A percentile compares a stretch with the other conserved stretches of the same genome.
phyloP scores from a whole-genome alignment of 2,113 vertebrate genomes.

The Lepidothrix coronata region DNA sequence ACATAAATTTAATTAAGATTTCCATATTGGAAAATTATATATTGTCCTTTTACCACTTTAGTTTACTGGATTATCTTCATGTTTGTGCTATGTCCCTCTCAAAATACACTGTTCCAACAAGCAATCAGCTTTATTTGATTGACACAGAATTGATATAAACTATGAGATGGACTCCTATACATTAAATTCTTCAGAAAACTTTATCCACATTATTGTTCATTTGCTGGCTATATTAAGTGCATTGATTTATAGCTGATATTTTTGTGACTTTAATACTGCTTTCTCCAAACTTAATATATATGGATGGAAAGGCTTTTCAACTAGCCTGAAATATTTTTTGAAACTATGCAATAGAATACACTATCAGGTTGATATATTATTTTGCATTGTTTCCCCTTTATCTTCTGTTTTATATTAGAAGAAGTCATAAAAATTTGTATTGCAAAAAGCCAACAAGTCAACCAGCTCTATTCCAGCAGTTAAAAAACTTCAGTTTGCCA shows the following conservation, averaged over 20 bases:
- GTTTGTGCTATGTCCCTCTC: not conserved
- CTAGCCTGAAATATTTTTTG: not conserved
- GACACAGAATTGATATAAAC: not conserved
- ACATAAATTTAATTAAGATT: not conserved
- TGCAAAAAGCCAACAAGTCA: slow-evolving; percentile 41
- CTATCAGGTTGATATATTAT: not conserved
- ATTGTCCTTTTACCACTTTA: not conserved
- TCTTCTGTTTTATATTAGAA: slow-evolving; percentile 49
- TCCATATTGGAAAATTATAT: not conserved
- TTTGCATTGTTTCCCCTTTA: slow-evolving; percentile 21
- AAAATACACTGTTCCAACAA: not conserved
- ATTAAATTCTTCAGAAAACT: not conserved
- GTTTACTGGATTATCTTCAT: not conserved
- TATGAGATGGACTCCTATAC: not conserved
- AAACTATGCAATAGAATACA: not conserved
- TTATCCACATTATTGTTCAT: not conserved
- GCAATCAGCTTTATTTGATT: not conserved
- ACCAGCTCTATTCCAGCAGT: not conserved
- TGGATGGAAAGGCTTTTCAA: not conserved
- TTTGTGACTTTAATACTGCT: not conserved
- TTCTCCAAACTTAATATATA: not conserved
- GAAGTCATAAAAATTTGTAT: slow-evolving; percentile 32
- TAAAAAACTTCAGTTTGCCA: not conserved
- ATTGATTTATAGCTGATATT: not conserved
- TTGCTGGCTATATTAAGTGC: not conserved